phyloP scores from a whole-genome alignment of 2,888 invertebrate species.

The Acronicta leporina region DNA sequence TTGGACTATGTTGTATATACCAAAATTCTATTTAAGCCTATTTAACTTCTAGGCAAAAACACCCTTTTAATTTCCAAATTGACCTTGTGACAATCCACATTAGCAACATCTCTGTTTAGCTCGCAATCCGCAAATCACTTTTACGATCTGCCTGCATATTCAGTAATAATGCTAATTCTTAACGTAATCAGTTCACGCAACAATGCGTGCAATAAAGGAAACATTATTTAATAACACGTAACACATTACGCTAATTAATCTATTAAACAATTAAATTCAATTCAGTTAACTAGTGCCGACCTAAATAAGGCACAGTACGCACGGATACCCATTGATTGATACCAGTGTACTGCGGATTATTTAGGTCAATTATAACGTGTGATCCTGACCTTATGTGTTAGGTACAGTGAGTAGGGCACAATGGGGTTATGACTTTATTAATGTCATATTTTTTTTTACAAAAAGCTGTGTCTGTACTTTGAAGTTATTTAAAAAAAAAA shows the following conservation, averaged over 20 bases:
- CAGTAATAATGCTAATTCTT: conserved; percentile 15
- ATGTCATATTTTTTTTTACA: conserved; percentile 14
- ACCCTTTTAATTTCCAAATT: not conserved
- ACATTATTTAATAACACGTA: conserved; percentile 36
- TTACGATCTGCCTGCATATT: not conserved
- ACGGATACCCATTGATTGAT: conserved; percentile 52
- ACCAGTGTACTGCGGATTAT: conserved; percentile 43
- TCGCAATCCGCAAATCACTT: not conserved
- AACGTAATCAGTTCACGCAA: conserved; percentile 28
- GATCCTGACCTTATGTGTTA: conserved; percentile 45
- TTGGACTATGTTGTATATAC: too few relatives aligned
- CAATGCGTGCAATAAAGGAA: conserved; percentile 31
- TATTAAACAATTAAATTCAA: conserved; percentile 55
- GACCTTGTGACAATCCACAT: not conserved
- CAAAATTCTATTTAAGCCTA: too few relatives aligned
- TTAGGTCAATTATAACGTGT: conserved; percentile 50
- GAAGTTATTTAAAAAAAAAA: too few relatives aligned
- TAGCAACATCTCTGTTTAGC: not conserved
- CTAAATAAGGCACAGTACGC: conserved; percentile 46
- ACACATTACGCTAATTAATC: conserved; percentile 45
- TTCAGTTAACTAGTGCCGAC: conserved; percentile 56
- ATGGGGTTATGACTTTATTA: conserved; percentile 10
- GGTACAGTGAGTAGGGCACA: conserved; percentile 17
- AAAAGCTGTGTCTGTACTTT: too few relatives aligned
- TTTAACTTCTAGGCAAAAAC: not conserved